Percentiles rank a stretch among this genome's conserved stretches.
phyloP scores from a whole-genome alignment of 2,113 vertebrate species.

The Hippocampus mohnikei region DNA sequence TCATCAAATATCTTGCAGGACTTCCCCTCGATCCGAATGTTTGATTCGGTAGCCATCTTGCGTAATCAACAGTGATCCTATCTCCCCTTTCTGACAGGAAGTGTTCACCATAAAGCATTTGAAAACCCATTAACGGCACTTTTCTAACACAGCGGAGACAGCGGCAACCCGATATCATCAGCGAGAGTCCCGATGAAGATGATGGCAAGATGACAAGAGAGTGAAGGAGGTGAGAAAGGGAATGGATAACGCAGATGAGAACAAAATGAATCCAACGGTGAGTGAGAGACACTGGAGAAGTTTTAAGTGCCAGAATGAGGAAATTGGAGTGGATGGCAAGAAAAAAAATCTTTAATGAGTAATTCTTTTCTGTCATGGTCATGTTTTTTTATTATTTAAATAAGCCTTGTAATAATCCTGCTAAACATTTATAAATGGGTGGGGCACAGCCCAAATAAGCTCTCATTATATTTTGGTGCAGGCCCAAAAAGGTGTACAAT shows the following conservation, averaged over 20 bases:
- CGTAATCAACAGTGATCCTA: constrained; percentile 59
- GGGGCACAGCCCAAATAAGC: no score
- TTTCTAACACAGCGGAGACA: constrained; percentile 36
- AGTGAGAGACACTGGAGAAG: background rate
- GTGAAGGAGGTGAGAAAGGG: constrained; percentile 35
- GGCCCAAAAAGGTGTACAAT: no score
- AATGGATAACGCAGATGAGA: constrained; percentile 46
- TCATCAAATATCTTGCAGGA: constrained; percentile 6
- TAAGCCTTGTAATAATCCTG: no score
- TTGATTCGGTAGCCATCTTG: constrained; percentile 34
- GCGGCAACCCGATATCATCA: constrained; percentile 52
- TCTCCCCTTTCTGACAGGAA: constrained; percentile 50
- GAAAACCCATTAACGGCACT: constrained; percentile 59
- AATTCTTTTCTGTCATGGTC: no score
- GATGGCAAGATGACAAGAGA: constrained; percentile 53
- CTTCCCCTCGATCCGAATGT: constrained; percentile 30
- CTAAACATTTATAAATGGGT: no score
- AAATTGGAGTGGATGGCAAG: no score
- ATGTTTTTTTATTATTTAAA: no score
- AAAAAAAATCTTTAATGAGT: no score
- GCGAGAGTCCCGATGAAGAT: constrained; percentile 56
- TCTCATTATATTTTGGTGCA: no score
- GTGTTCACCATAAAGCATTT: constrained; percentile 58
- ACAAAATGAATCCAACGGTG: constrained; percentile 62
- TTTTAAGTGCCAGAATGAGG: no score